These are phyloP conservation scores for Genyomyrus donnyi DNA, from an alignment of 2,113 vertebrate species.

Conservation along the genomic window DNA sequence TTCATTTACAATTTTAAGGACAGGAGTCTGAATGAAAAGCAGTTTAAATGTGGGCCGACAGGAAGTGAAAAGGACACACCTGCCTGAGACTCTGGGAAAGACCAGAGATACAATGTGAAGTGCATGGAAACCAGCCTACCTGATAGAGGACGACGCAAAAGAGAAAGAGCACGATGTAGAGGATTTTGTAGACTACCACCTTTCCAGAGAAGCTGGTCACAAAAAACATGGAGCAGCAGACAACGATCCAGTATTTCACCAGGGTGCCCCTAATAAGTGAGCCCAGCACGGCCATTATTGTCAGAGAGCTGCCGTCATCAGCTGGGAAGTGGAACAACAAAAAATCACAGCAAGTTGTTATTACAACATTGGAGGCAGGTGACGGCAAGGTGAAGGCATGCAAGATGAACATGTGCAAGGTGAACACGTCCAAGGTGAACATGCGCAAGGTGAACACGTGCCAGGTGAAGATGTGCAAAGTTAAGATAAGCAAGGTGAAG, in stretches of 20 bases:
- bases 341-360: neutral
- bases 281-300: slow-evolving; percentile 52
- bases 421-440: neutral
- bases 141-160: slow-evolving; percentile 60
- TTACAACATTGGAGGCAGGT: slow-evolving; percentile 5
- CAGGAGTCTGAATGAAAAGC: neutral
- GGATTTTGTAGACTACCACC: slow-evolving; percentile 58
- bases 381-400: neutral
- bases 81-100: neutral
- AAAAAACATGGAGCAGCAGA: slow-evolving; percentile 66
- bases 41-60: neutral
- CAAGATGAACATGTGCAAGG: neutral
- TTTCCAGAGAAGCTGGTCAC: slow-evolving; percentile 63
- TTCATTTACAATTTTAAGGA: neutral
- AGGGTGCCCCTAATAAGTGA: slow-evolving; percentile 49
- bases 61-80: neutral
- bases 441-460: neutral
- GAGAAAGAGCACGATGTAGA: slow-evolving; percentile 59
- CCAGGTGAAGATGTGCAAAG: neutral
- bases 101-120: neutral
- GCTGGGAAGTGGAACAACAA: slow-evolving; percentile 31
- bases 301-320: slow-evolving; percentile 34
- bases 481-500: neutral
- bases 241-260: slow-evolving; percentile 65
- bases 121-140: slow-evolving; percentile 32